A percentile compares a stretch with the other conserved stretches of the same genome.
Conservation (phyloP, 37 sponge, comb jelly and placozoan species). For the Sycon ciliatum region DNA sequence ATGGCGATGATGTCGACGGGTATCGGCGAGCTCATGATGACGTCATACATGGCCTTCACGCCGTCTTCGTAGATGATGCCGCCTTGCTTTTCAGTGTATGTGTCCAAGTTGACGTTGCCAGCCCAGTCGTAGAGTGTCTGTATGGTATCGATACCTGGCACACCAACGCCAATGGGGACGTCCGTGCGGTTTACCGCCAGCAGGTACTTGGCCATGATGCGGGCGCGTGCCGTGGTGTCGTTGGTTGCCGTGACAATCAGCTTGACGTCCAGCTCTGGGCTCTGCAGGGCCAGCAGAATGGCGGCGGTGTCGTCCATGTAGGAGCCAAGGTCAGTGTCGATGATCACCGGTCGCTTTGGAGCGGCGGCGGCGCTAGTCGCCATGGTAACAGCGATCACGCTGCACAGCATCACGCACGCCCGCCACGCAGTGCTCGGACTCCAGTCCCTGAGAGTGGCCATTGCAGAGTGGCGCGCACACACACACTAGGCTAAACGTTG, state of each 20-base stretch:
- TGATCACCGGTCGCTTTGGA: slow-evolving; percentile 44
- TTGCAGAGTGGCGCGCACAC: too few species aligned
- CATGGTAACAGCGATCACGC: too few species aligned
- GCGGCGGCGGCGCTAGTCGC: too few species aligned
- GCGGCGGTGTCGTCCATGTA: slow-evolving; percentile 57
- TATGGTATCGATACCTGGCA: slow-evolving; percentile 16
- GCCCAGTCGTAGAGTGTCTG: slow-evolving; percentile 46
- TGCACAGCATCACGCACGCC: too few species aligned
- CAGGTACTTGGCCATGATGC: slow-evolving; percentile 47
- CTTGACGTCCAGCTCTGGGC: slow-evolving; percentile 40
- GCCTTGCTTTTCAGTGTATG: too few species aligned
- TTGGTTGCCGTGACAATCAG: slow-evolving; percentile 52
- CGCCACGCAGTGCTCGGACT: too few species aligned
- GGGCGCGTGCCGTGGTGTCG: slow-evolving; percentile 54
- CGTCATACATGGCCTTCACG: slow-evolving; percentile 41
- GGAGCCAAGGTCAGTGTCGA: slow-evolving; percentile 72
- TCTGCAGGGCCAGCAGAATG: slow-evolving; percentile 45
- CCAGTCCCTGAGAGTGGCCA: too few species aligned
- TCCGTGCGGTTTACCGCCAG: slow-evolving; percentile 33
- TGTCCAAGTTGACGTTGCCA: slow-evolving; percentile 17
- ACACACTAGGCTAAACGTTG: too few species aligned
- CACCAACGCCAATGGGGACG: slow-evolving; percentile 63
- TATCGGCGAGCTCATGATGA: slow-evolving; percentile 17
- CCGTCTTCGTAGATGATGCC: slow-evolving; percentile 53
- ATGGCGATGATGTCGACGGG: slow-evolving; percentile 52